Percentiles rank a stretch among this genome's conserved stretches.
These are phyloP conservation scores for Protonibea diacanthus DNA, from an alignment of 2,797 vertebrate species.

Conservation along the genomic window DNA sequence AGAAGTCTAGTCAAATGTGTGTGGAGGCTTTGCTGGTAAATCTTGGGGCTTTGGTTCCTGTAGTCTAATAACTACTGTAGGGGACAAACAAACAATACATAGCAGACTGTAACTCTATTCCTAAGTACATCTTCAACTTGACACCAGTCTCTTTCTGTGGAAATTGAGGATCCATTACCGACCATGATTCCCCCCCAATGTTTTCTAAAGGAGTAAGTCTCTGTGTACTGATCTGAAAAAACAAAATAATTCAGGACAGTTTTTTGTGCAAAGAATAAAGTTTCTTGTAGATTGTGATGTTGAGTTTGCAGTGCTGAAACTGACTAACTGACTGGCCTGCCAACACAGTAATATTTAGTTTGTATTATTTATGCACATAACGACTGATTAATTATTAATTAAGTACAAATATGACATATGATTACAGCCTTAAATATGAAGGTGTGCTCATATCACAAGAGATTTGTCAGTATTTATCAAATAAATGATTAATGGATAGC, in stretches of 20 bases:
- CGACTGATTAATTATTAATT: neutral
- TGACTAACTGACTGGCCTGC: neutral
- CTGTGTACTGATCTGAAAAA: neutral
- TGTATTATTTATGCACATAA: neutral
- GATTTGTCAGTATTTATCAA: neutral
- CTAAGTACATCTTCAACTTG: conserved; percentile 46
- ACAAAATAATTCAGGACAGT: neutral
- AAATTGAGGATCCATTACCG: conserved; percentile 39
- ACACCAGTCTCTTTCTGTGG: conserved; percentile 51
- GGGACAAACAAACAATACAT: conserved; percentile 51
- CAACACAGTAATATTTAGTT: neutral
- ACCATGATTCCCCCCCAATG: neutral
- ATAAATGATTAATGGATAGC: neutral
- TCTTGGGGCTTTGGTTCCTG: conserved; percentile 2
- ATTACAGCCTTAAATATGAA: neutral
- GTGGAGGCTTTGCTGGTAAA: conserved; percentile 31
- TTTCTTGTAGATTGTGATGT: neutral
- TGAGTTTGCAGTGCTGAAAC: neutral
- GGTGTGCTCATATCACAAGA: neutral
- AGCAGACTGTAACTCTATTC: conserved; percentile 50
- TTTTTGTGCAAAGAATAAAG: neutral
- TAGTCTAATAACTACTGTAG: conserved; percentile 14
- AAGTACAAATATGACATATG: neutral
- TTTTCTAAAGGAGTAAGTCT: conserved; percentile 9
- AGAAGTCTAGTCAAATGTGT: conserved; percentile 67